phyloP scores from a whole-genome alignment of 2,888 invertebrate genomes.

The Lepidocyrtinus sp. region DNA sequence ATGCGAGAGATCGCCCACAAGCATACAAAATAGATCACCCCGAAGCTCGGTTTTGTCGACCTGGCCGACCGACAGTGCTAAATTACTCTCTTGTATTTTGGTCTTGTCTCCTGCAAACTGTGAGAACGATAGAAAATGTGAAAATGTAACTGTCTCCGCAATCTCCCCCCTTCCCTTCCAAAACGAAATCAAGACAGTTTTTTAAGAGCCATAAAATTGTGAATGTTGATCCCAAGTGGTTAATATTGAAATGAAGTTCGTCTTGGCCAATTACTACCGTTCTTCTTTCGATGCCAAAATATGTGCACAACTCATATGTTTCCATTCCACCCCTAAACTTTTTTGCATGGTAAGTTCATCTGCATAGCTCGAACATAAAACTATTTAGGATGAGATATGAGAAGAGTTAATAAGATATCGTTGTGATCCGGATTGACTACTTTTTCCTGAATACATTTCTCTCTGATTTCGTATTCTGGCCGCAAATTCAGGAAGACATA shows the following conservation, averaged over 20 bases:
- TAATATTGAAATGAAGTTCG: background rate
- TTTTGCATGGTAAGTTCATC: slow-evolving; percentile 25
- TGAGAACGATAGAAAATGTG: slow-evolving; percentile 1
- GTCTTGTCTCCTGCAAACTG: background rate
- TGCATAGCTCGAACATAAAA: slow-evolving; percentile 1
- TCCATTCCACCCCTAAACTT: background rate
- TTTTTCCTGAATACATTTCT: slow-evolving; percentile 54
- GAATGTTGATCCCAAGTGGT: slow-evolving; percentile 23
- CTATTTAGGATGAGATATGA: slow-evolving; percentile 32
- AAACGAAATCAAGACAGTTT: slow-evolving; percentile 29
- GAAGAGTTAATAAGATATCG: slow-evolving; percentile 57
- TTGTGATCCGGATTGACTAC: slow-evolving; percentile 59
- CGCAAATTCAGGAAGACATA: slow-evolving; percentile 56
- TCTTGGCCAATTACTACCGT: slow-evolving; percentile 2
- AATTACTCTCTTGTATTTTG: slow-evolving; percentile 33
- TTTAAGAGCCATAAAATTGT: slow-evolving; percentile 8
- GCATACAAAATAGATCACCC: slow-evolving; percentile 71
- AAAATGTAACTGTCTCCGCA: slow-evolving; percentile 26
- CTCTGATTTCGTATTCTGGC: slow-evolving; percentile 55
- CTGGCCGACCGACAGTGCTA: slow-evolving; percentile 46
- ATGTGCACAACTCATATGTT: slow-evolving; percentile 4
- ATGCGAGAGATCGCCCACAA: slow-evolving; percentile 64
- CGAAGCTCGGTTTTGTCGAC: slow-evolving; percentile 48
- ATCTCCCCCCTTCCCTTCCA: slow-evolving; percentile 17
- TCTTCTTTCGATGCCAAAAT: background rate